Evolutionary conservation across 1,140 invertebrate genomes (phyloP).

Genomic region (Apis florea): DNA sequence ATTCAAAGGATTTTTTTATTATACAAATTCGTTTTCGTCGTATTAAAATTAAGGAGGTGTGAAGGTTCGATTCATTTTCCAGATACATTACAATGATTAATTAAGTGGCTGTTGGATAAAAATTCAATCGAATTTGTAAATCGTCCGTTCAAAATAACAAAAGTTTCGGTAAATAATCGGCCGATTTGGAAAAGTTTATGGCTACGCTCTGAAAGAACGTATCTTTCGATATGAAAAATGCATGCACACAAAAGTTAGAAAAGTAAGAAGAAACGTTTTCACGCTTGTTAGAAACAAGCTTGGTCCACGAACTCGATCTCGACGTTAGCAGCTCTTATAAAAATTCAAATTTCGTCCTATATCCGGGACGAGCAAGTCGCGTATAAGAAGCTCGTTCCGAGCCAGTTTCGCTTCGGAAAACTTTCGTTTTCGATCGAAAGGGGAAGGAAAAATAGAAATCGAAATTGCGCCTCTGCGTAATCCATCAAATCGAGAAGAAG

Average conservation of each 20-base stretch:
- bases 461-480: neutral
- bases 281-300: neutral
- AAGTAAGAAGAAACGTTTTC: neutral
- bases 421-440: constrained; percentile 34
- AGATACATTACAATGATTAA: too few relatives aligned
- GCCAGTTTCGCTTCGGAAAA: neutral
- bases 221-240: neutral
- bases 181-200: too few relatives aligned
- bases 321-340: constrained; percentile 6
- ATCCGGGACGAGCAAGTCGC: neutral
- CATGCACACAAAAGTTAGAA: neutral
- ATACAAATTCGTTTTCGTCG: too few relatives aligned
- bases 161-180: too few relatives aligned
- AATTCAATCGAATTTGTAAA: too few relatives aligned
- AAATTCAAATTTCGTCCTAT: constrained; percentile 42
- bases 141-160: too few relatives aligned
- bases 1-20: too few relatives aligned
- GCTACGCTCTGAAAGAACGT: too few relatives aligned
- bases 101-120: too few relatives aligned
- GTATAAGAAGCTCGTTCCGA: neutral
- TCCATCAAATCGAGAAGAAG: too few relatives aligned
- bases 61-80: too few relatives aligned
- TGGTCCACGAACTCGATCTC: neutral
- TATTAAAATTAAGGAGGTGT: too few relatives aligned
- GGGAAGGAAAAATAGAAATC: constrained; percentile 11